Base-by-base conservation (phyloP, 1,140 invertebrate species). In the Drosophila saltans region DNA sequence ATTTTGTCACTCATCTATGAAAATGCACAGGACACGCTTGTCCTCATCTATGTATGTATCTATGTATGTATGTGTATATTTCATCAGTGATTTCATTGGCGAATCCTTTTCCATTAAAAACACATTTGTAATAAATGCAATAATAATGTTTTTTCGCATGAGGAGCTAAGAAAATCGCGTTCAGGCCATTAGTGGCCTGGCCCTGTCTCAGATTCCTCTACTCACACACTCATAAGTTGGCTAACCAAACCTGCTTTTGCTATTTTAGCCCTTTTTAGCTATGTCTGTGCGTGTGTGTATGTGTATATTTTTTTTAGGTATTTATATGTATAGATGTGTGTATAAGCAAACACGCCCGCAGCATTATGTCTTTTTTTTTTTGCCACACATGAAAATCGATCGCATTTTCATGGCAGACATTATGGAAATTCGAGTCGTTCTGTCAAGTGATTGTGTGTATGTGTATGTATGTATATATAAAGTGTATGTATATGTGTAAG, bases 401-500 rank as follows among this genome's bases (percentile, higher is more conserved):
- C 84, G 84, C 81, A 89, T 89, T 89, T 89, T 89, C 84, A 89
- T 89, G 81, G 84, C 80, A 89, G 78, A 89, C 84, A 89, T 89
- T 89, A 89, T 89, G 84, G 84, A 89, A 89, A 89, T 89, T 89
- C 78, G 84, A 89, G 84, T 89, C 81, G 78, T 80, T 90, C 55
- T 71, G 70, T 89, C 74, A 80, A 81, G 80, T 77, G 80, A 77
- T 80, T 80, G 69, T 76, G 45, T 52, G 36, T 43, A 21, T 63
- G 66, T 26, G 45, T 67, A 62, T 30, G 66, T 76, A 66, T 64
- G 24, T 62, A 43, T 58, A 60, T 16, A 16, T 16, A 30, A 4
- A 30, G 4, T 30, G 28, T 16, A 16, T 16, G 28, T 80, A 66
- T 52, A 64, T 67, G 69, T 72, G 66, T 64, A 67, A 67, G 80